These are phyloP conservation scores for Corythoichthys haematopterus DNA, from an alignment of 2,113 vertebrate genomes.

Conservation along the genomic window DNA sequence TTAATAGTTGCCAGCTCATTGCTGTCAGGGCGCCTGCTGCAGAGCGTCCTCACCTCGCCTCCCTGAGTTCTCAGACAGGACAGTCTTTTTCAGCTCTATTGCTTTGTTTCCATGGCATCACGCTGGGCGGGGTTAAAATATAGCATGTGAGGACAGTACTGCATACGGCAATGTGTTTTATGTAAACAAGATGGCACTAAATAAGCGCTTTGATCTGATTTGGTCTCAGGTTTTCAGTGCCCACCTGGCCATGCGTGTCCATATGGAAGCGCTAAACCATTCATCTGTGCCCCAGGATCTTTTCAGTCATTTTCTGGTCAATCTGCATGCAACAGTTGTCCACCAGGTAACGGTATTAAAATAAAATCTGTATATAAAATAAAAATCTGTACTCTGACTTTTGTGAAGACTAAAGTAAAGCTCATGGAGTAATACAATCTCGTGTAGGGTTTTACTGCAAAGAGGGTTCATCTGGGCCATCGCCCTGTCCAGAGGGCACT, in stretches of 20 bases:
- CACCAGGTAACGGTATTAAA: conserved; percentile 32
- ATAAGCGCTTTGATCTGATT: conserved; percentile 14
- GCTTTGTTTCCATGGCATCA: conserved; percentile 24
- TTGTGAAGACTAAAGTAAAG: not conserved
- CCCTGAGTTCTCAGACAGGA: conserved; percentile 14
- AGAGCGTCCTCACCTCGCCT: conserved; percentile 21
- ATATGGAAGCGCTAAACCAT: conserved; percentile 71
- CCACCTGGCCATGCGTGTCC: conserved; percentile 78
- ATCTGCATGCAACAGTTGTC: conserved; percentile 48
- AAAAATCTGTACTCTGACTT: not conserved
- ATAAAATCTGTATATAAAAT: too few relatives aligned
- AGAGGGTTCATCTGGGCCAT: conserved; percentile 68
- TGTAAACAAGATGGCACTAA: conserved; percentile 7
- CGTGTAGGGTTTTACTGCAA: conserved; percentile 77
- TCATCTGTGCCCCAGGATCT: conserved; percentile 75
- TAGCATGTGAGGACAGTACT: not conserved
- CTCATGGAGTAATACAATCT: conserved; percentile 2
- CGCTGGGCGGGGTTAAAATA: conserved; percentile 9
- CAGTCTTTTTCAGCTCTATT: conserved; percentile 11
- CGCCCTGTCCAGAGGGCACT: conserved; percentile 77
- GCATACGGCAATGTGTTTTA: not conserved
- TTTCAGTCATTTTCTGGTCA: conserved; percentile 73
- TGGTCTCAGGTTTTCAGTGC: conserved; percentile 66
- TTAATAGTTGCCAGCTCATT: conserved; percentile 30
- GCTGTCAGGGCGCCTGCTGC: conserved; percentile 33